A percentile compares a stretch with the other conserved stretches of the same genome.
Conservation (phyloP, 1,140 invertebrate genomes). For the Paralvinella palmiformis region DNA sequence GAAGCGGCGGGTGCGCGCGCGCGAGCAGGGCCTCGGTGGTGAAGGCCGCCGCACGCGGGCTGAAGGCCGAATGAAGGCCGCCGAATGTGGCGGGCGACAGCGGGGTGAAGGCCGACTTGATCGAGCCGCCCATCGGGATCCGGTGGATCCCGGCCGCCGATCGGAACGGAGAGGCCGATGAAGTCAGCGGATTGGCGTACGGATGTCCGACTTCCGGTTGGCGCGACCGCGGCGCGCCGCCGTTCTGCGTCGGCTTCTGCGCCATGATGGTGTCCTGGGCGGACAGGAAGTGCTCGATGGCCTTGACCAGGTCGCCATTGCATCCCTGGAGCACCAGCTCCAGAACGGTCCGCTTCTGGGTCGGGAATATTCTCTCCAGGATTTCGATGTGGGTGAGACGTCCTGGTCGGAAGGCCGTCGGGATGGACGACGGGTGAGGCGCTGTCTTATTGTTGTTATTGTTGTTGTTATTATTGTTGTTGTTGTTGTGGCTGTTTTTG, state of each 20-base stretch:
- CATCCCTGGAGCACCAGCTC: slow-evolving; percentile 80
- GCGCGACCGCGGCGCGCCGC: slow-evolving; percentile 8
- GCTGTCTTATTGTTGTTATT: too few species aligned
- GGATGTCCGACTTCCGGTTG: neutral
- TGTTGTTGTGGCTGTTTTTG: too few species aligned
- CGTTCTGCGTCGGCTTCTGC: slow-evolving; percentile 28
- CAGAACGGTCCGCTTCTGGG: slow-evolving; percentile 73
- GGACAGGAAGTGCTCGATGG: slow-evolving; percentile 63
- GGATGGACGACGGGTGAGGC: too few species aligned
- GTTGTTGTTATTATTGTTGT: too few species aligned
- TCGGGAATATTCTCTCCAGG: slow-evolving; percentile 76
- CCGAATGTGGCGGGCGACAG: slow-evolving; percentile 25
- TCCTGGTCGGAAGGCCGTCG: slow-evolving; percentile 42
- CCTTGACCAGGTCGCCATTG: slow-evolving; percentile 76
- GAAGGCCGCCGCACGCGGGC: slow-evolving; percentile 29
- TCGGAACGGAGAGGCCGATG: slow-evolving; percentile 21
- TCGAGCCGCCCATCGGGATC: neutral
- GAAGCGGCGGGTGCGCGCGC: slow-evolving; percentile 25
- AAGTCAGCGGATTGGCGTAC: slow-evolving; percentile 17
- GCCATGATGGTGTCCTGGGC: slow-evolving; percentile 43
- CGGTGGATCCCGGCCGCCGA: neutral
- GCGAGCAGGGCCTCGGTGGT: slow-evolving; percentile 27
- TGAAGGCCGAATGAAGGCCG: slow-evolving; percentile 44
- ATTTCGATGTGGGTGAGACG: slow-evolving; percentile 70
- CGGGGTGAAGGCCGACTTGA: slow-evolving; percentile 46